Evolutionary conservation across 2,113 vertebrate species (phyloP).

Genomic region (Pollachius pollachius): DNA sequence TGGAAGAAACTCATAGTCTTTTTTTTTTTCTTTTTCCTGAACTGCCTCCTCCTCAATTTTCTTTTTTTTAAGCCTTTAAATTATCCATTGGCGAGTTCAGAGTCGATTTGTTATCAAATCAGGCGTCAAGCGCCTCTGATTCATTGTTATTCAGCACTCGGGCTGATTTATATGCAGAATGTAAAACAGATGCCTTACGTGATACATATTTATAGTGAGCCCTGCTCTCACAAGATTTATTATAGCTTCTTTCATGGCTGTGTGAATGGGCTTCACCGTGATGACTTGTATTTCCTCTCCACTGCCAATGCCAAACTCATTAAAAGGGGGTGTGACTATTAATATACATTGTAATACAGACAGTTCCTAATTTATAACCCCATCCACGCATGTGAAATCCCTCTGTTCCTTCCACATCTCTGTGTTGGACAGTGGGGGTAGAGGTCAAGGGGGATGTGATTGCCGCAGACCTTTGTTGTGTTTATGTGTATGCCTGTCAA

Average conservation of each 20-base stretch:
- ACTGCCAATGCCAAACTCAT: slow-evolving; percentile 99
- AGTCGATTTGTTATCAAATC: slow-evolving; percentile 99
- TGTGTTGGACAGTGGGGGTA: slow-evolving; percentile 61
- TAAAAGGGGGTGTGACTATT: slow-evolving; percentile 99
- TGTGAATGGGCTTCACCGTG: slow-evolving; percentile 95
- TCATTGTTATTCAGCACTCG: slow-evolving; percentile 98
- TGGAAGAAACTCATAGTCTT: too few relatives aligned
- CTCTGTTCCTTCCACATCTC: slow-evolving; percentile 62
- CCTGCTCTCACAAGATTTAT: slow-evolving; percentile 99
- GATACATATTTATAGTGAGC: slow-evolving; percentile 99
- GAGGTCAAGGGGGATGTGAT: too few relatives aligned
- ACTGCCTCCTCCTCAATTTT: too few relatives aligned
- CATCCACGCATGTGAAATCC: slow-evolving; percentile 79
- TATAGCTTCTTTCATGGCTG: slow-evolving; percentile 96
- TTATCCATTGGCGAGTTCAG: slow-evolving; percentile 95
- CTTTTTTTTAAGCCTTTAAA: slow-evolving; percentile 83
- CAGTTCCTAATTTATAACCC: slow-evolving; percentile 99
- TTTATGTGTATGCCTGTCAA: background rate
- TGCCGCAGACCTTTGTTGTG: background rate
- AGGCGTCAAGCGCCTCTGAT: slow-evolving; percentile 97
- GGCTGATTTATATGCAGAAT: slow-evolving; percentile 99
- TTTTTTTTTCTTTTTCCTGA: too few relatives aligned
- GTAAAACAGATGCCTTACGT: slow-evolving; percentile 99
- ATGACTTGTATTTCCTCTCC: slow-evolving; percentile 99
- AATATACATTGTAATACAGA: slow-evolving; percentile 99